These are phyloP conservation scores for Proctacanthus coquilletti DNA, from an alignment of 1,140 invertebrate genomes.

Conservation along the genomic window DNA sequence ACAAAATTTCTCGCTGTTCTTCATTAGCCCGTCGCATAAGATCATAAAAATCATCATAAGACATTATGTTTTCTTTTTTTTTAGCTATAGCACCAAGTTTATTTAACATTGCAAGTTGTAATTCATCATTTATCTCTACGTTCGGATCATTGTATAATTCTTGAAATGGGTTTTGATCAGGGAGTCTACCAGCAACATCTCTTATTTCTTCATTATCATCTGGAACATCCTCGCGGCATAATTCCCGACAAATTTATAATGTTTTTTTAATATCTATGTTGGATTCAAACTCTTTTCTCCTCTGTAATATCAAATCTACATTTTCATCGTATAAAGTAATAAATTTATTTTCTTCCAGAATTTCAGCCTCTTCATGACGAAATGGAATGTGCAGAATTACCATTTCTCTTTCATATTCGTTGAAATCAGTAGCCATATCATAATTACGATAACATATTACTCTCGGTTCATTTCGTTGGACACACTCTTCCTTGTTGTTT, in stretches of 20 bases:
- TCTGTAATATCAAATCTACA: conserved; percentile 17
- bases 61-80: conserved; percentile 12
- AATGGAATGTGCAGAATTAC: conserved; percentile 20
- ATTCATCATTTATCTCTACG: too few species aligned
- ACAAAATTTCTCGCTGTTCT: conserved; percentile 3
- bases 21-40: conserved; percentile 7
- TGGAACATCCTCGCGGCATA: conserved; percentile 11
- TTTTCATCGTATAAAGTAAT: conserved; percentile 20
- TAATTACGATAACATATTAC: conserved; percentile 11
- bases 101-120: conserved; percentile 8
- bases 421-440: conserved; percentile 16
- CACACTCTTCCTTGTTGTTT: too few species aligned
- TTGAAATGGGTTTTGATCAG: conserved; percentile 2
- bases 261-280: conserved; percentile 16
- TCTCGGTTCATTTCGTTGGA: too few species aligned
- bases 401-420: conserved; percentile 26
- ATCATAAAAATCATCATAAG: conserved; percentile 1
- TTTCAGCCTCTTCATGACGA: conserved; percentile 20
- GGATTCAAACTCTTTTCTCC: conserved; percentile 19
- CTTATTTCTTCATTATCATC: too few species aligned
- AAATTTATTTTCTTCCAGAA: conserved; percentile 23
- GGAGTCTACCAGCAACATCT: too few species aligned
- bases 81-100: conserved; percentile 12
- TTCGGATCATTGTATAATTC: conserved; percentile 1
- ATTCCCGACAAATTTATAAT: conserved; percentile 10